phyloP scores from a whole-genome alignment of 2,888 invertebrate genomes.

The Megastigmus dorsalis region DNA sequence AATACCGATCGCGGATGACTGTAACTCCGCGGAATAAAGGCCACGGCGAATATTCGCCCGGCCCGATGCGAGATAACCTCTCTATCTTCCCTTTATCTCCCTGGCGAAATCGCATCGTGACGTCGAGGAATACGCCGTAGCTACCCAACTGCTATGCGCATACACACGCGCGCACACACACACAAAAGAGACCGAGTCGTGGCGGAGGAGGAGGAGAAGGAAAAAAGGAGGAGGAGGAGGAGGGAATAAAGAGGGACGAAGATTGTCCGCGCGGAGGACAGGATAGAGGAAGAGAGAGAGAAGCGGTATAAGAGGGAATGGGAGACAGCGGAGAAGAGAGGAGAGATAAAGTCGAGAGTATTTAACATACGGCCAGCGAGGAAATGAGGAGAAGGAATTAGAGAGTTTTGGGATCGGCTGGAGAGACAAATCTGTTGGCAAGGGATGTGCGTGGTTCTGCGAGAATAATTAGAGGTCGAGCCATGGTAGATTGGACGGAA shows the following conservation, averaged over 20 bases:
- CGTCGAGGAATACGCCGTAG: conserved; percentile 20
- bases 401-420: not conserved
- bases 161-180: not conserved
- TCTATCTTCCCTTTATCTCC: conserved; percentile 52
- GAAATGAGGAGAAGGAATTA: conserved; percentile 1
- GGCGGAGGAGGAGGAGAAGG: not conserved
- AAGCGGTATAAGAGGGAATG: not conserved
- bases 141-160: not conserved
- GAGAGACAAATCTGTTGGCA: not conserved
- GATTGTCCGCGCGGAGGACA: conserved; percentile 4
- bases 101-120: conserved; percentile 49
- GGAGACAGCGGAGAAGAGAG: not conserved
- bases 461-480: too few species aligned
- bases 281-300: too few species aligned
- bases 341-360: conserved; percentile 43
- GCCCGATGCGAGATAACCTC: conserved; percentile 55
- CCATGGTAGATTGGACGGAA: too few species aligned
- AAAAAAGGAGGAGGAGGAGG: not conserved
- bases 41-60: conserved; percentile 47
- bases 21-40: conserved; percentile 46
- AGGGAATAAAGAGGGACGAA: conserved; percentile 3
- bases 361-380: conserved; percentile 28
- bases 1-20: conserved; percentile 55
- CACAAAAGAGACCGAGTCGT: not conserved
- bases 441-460: too few species aligned